Percentiles rank a stretch among this genome's conserved stretches.
These are phyloP conservation scores for Syrista parreyssii DNA, from an alignment of 2,888 invertebrate genomes.

Conservation along the genomic window DNA sequence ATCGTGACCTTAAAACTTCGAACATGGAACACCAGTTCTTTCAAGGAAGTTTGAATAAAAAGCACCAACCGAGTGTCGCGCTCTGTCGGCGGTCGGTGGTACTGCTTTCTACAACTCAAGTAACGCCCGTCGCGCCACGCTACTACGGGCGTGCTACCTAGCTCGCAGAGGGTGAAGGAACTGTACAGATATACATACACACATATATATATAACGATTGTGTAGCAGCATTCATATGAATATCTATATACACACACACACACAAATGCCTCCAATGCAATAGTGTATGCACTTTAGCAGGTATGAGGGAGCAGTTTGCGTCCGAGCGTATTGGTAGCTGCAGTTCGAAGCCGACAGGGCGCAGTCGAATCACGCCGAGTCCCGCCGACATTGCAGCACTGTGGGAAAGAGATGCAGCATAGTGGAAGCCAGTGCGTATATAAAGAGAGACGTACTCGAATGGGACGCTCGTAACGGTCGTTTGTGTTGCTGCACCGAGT, in stretches of 20 bases:
- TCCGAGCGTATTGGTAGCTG: neutral
- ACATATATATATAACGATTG: neutral
- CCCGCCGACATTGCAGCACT: neutral
- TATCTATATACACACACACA: neutral
- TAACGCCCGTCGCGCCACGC: neutral
- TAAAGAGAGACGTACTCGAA: neutral
- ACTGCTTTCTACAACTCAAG: neutral
- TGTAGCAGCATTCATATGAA: neutral
- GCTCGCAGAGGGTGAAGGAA: neutral
- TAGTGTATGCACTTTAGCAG: neutral
- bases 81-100: neutral
- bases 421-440: neutral
- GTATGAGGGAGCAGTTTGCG: neutral
- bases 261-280: neutral
- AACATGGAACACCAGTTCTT: neutral
- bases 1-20: neutral
- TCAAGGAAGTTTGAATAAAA: neutral
- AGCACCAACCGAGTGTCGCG: neutral
- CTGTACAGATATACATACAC: neutral
- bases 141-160: neutral
- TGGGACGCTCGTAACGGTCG: neutral
- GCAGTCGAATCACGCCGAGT: neutral
- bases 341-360: neutral
- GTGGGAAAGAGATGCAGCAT: neutral
- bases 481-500: slow-evolving; percentile 1